These are phyloP conservation scores for Aphelenchoides fujianensis DNA, from an alignment of 1,140 invertebrate genomes.

Conservation along the genomic window DNA sequence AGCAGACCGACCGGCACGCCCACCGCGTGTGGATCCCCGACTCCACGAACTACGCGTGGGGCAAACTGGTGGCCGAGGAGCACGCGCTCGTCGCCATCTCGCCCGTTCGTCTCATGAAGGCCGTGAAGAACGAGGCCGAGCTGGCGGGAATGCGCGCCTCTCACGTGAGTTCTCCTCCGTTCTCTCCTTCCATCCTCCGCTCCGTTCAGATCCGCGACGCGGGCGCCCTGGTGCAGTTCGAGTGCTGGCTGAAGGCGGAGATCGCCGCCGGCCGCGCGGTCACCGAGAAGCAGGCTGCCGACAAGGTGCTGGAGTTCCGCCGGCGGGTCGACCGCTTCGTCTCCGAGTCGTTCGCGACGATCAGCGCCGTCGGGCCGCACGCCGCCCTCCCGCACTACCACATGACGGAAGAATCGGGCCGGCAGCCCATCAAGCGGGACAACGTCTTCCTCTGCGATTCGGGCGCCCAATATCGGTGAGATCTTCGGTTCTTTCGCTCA, in stretches of 20 bases:
- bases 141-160: constrained; percentile 78
- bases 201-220: constrained; percentile 70
- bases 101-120: constrained; percentile 77
- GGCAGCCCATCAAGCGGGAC: constrained; percentile 71
- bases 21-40: constrained; percentile 41
- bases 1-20: constrained; percentile 45
- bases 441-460: constrained; percentile 87
- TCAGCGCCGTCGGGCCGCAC: constrained; percentile 83
- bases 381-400: constrained; percentile 90
- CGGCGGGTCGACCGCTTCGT: constrained; percentile 71
- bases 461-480: constrained; percentile 72
- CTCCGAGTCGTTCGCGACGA: constrained; percentile 74
- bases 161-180: constrained; percentile 67
- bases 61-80: constrained; percentile 35
- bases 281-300: constrained; percentile 81
- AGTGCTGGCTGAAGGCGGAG: constrained; percentile 81
- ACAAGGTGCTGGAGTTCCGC: constrained; percentile 77
- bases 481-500: background rate
- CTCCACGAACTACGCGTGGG: constrained; percentile 49
- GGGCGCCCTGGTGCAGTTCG: constrained; percentile 82
- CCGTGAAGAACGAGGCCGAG: constrained; percentile 84
- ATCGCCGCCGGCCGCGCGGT: constrained; percentile 68
- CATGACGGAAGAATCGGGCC: constrained; percentile 70
- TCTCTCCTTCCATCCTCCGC: background rate
- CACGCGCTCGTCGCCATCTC: constrained; percentile 63